phyloP scores from a whole-genome alignment of 2,888 invertebrate species.

The Agrotis puta region DNA sequence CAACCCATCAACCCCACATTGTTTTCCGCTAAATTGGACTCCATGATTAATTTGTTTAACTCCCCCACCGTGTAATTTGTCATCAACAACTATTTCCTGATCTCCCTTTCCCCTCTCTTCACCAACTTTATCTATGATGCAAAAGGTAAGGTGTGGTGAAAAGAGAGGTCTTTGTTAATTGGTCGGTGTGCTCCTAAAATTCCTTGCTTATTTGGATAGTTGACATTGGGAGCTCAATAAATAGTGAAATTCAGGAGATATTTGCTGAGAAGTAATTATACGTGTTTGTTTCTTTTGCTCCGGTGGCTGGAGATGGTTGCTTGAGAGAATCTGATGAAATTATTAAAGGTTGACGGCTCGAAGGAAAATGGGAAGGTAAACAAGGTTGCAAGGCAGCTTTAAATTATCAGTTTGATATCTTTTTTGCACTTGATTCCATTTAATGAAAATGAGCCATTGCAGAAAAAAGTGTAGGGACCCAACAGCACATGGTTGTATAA shows the following conservation, averaged over 20 bases:
- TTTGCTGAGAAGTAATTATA: slow-evolving; percentile 77
- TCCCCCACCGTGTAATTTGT: slow-evolving; percentile 86
- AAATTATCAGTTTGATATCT: background rate
- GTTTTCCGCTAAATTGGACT: slow-evolving; percentile 89
- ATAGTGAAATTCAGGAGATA: slow-evolving; percentile 80
- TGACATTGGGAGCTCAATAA: slow-evolving; percentile 83
- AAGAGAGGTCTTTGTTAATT: slow-evolving; percentile 64
- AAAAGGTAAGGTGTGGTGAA: slow-evolving; percentile 31
- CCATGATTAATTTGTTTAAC: slow-evolving; percentile 88
- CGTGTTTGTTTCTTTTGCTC: slow-evolving; percentile 71
- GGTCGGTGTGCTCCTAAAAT: slow-evolving; percentile 73
- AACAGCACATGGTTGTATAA: background rate
- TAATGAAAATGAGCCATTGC: background rate
- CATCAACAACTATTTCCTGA: slow-evolving; percentile 75
- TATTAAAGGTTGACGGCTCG: slow-evolving; percentile 6
- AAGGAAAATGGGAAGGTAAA: background rate
- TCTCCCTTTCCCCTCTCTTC: slow-evolving; percentile 60
- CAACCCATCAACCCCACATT: slow-evolving; percentile 82
- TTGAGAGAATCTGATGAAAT: slow-evolving; percentile 26
- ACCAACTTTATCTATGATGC: slow-evolving; percentile 18
- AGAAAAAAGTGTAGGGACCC: background rate
- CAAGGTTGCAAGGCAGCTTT: background rate
- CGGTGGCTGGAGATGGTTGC: slow-evolving; percentile 40
- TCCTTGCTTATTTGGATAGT: slow-evolving; percentile 84
- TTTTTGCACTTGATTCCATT: too few species aligned